Base-by-base conservation (phyloP, 2,797 vertebrate species). In the Lerista edwardsae region DNA sequence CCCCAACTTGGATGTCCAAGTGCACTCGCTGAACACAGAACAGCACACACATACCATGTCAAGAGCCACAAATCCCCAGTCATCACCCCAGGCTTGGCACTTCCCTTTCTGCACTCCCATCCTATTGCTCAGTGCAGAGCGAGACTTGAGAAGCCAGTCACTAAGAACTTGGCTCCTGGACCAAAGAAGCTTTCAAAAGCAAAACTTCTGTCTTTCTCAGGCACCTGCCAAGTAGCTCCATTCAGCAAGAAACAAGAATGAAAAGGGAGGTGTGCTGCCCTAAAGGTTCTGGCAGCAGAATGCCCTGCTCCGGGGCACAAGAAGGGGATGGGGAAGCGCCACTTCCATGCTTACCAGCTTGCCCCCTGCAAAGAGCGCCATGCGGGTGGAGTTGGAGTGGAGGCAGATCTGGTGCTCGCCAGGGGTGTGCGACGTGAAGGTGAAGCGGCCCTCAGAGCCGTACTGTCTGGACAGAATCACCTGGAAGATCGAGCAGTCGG, bases 361-460 rank as follows among this genome's bases (percentile, higher is more conserved):
- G 68, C 98, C 98, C 0, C 98, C 98, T 0, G 98, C 96, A 39
- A 99, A 99, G 65, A 99, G 97, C 0, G 97, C 95, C 97, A 99
- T 98, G 93, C 97, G 97, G 36, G 98, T 98, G 83, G 98, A 99
- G 93, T 98, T 99, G 90, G 98, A 99, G 95, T 99, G 98, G 79
- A 99, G 94, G 93, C 98, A 99, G 93, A 99, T 98, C 94, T 99
- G 98, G 94, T 99, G 98, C 84, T 99, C 98, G 9, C 98, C 98
- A 0, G 98, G 98, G 0, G 97, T 99, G 95, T 99, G 98, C 1
- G 98, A 99, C 1, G 98, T 99, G 93, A 99, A 99, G 19, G 97
- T 99, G 94, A 99, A 99, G 12, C 98, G 97, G 0, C 98, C 98
- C 31, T 99, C 98, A 0, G 98, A 98, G 65, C 98, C 98, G 0